A percentile compares a stretch with the other conserved stretches of the same genome.
Evolutionary conservation across 2,888 invertebrate genomes (phyloP).

Genomic region (Epinotia demarniana): DNA sequence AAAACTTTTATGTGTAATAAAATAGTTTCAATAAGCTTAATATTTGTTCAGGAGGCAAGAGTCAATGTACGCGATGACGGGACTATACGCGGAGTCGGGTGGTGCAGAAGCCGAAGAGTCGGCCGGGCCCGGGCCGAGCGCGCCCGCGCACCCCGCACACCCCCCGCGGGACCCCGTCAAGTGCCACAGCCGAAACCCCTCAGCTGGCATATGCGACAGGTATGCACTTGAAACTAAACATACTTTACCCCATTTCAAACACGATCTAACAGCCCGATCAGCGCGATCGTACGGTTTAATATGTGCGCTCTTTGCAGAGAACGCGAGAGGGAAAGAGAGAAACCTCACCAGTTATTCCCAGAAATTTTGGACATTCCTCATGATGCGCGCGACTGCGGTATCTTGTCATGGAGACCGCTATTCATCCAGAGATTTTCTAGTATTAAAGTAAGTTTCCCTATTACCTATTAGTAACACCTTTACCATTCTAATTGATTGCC

Average conservation of each 20-base stretch:
- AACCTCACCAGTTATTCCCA: conserved; percentile 83
- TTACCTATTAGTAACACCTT: neutral
- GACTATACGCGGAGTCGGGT: conserved; percentile 90
- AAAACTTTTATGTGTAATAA: conserved; percentile 25
- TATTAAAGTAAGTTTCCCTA: conserved; percentile 88
- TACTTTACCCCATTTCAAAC: conserved; percentile 2
- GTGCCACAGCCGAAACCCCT: conserved; percentile 93
- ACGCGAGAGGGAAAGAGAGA: conserved; percentile 84
- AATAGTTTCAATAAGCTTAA: conserved; percentile 24
- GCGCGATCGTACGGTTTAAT: neutral
- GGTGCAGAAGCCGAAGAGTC: conserved; percentile 85
- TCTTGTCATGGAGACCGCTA: conserved; percentile 92
- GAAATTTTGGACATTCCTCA: conserved; percentile 87
- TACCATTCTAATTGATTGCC: neutral
- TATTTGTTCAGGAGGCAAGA: conserved; percentile 87
- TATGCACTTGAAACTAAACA: conserved; percentile 52
- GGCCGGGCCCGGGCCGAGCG: conserved; percentile 80
- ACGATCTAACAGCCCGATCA: neutral
- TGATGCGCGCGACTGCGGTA: conserved; percentile 94
- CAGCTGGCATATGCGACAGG: conserved; percentile 89
- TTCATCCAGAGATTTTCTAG: conserved; percentile 95
- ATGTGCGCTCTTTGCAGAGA: conserved; percentile 65
- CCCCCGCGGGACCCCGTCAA: conserved; percentile 80
- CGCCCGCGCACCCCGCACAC: conserved; percentile 71
- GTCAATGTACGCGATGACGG: conserved; percentile 95